Percentiles rank a stretch among this genome's conserved stretches.
phyloP scores from a whole-genome alignment of 2,113 vertebrate species.

The Conger conger region DNA sequence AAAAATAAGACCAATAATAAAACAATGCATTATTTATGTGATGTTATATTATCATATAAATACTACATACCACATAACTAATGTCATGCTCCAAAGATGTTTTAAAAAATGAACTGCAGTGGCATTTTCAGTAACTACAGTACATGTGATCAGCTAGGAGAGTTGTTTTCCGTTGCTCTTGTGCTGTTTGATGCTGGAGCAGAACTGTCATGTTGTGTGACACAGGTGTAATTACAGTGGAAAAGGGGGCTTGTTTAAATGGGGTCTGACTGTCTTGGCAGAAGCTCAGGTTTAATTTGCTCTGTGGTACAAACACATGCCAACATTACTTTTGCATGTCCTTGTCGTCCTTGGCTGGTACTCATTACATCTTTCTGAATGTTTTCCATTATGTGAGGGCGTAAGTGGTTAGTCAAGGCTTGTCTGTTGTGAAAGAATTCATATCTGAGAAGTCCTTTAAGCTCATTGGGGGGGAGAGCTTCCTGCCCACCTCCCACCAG shows the following conservation, averaged over 20 bases:
- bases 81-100: background rate
- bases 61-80: background rate
- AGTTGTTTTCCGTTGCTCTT: background rate
- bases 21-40: background rate
- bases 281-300: background rate
- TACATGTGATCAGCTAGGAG: background rate
- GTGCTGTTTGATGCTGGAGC: background rate
- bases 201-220: background rate
- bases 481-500: background rate
- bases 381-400: background rate
- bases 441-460: background rate
- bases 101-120: constrained; percentile 9
- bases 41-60: background rate
- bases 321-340: background rate
- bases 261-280: background rate
- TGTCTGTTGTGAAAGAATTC: background rate
- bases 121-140: constrained; percentile 10
- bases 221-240: background rate
- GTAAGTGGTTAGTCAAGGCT: background rate
- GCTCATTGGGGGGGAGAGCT: background rate
- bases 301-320: background rate
- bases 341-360: background rate
- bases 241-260: background rate
- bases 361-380: background rate
- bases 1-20: background rate